Percentiles rank a stretch among this genome's conserved stretches.
phyloP scores from a whole-genome alignment of 53 echinoderm and acorn worm genomes.

The Holothuria leucospilota region DNA sequence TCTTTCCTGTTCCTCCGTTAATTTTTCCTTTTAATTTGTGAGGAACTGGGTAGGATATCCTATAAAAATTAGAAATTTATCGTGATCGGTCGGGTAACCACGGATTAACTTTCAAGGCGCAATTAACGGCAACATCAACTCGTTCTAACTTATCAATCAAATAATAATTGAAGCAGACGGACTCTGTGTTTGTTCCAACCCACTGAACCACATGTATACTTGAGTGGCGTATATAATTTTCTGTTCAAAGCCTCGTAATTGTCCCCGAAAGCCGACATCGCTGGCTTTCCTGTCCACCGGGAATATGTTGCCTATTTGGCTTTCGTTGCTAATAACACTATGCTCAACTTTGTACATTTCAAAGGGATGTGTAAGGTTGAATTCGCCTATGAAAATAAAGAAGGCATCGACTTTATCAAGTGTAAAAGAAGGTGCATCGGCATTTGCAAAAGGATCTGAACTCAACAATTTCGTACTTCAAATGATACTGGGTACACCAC shows the following conservation, averaged over 20 bases:
- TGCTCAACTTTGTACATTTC: no score
- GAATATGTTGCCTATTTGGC: neutral
- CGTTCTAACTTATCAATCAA: constrained; percentile 31
- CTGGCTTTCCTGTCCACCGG: constrained; percentile 12
- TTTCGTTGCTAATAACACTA: no score
- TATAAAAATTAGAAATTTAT: constrained; percentile 5
- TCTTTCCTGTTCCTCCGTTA: no score
- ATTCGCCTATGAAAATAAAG: no score
- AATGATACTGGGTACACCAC: no score
- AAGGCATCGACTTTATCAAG: no score
- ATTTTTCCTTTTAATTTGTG: no score
- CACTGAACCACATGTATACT: constrained; percentile 11
- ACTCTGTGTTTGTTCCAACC: constrained; percentile 27
- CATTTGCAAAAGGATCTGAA: no score
- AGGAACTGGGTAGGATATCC: no score
- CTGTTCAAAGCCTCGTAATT: constrained; percentile 37
- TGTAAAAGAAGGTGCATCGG: no score
- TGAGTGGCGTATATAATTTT: constrained; percentile 27
- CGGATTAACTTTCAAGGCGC: constrained; percentile 32
- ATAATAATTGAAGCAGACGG: constrained; percentile 18
- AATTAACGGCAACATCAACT: constrained; percentile 34
- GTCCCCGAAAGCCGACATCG: constrained; percentile 25
- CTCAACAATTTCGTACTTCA: no score
- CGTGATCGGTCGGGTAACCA: constrained; percentile 19
- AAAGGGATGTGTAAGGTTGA: no score